Evolutionary conservation across 2,888 invertebrate genomes (phyloP).

Genomic region (Agonopterix arenella): DNA sequence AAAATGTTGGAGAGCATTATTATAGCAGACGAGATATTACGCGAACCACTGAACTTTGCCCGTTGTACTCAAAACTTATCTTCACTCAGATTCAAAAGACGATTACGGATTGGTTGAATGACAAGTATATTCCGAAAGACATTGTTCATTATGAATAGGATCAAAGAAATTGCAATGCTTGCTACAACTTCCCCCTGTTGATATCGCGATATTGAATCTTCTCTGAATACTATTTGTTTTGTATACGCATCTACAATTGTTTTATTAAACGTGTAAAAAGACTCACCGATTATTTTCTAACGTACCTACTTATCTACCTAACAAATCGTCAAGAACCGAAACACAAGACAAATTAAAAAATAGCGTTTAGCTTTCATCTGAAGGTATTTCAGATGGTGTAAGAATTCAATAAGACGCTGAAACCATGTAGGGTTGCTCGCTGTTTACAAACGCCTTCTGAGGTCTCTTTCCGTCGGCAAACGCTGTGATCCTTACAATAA

Average conservation of each 20-base stretch:
- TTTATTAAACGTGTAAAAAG: no score
- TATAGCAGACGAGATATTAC: constrained; percentile 35
- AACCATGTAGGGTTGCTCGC: constrained; percentile 9
- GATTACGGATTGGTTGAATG: neutral
- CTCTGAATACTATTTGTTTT: no score
- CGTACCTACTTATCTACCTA: no score
- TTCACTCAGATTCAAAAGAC: neutral
- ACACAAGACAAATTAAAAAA: no score
- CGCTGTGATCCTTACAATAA: constrained; percentile 26
- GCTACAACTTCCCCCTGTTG: neutral
- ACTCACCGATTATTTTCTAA: no score
- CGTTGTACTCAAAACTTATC: constrained; percentile 18
- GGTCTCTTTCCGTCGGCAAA: constrained; percentile 21
- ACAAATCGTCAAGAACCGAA: no score
- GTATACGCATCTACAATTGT: no score
- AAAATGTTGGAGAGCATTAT: constrained; percentile 39
- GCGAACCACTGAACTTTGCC: constrained; percentile 39
- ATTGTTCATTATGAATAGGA: neutral
- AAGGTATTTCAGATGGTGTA: neutral
- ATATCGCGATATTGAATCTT: neutral
- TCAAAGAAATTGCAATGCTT: no score
- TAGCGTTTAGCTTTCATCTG: no score
- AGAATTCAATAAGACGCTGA: constrained; percentile 6
- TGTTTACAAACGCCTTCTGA: constrained; percentile 26
- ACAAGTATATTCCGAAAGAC: neutral